Evolutionary conservation across 2,113 vertebrate species (phyloP), one percentile per base, ranked within the genome.

Genomic region (Calonectris borealis): DNA sequence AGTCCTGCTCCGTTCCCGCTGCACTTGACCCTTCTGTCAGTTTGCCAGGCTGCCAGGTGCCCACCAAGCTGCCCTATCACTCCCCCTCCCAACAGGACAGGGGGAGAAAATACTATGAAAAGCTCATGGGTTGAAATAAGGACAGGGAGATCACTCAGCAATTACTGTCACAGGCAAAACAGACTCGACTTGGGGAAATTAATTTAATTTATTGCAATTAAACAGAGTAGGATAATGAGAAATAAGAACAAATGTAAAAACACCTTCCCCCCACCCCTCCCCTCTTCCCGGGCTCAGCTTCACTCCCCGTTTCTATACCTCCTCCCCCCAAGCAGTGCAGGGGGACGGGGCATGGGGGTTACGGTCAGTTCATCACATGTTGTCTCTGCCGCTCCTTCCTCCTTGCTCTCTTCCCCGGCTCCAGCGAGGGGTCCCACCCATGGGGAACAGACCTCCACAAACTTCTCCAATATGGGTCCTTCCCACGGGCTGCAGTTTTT

Each of bases 271-370:
- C 11, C 5, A 51, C 22, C 7, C 13, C 8, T 36, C 36, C 34
- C 16, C 40, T 83, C n/a, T 78, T 69, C 15, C 13, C 13, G 16
- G 24, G 24, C 11, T 64, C 54, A 69, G 2, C 34, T 72, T 95
- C 22, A 34, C 29, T 58, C 16, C 5, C 2, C 1, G 27, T 52
- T 61, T 60, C 46, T 52, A 26, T 46, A 4, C 17, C 21, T 61
- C 38, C 21, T 62, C 18, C 8, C 26, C 14, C 10, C 4, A 3
- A 48, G 22, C 3, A 7, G 16, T 3, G 3, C 2, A n/a, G 5
- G 3, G 12, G 13, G 6, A 17, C 2, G 18, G 22, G 32, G 11
- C 80, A 80, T 10, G 6, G 27, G 20, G 18, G 9, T 48, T 55
- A 32, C 1, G 0, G 7, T n/a, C 60, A 65, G 15, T 49, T 54